A percentile compares a stretch with the other conserved stretches of the same genome.
These are phyloP conservation scores for Merops nubicus DNA, from an alignment of 2,113 vertebrate species.

Conservation along the genomic window DNA sequence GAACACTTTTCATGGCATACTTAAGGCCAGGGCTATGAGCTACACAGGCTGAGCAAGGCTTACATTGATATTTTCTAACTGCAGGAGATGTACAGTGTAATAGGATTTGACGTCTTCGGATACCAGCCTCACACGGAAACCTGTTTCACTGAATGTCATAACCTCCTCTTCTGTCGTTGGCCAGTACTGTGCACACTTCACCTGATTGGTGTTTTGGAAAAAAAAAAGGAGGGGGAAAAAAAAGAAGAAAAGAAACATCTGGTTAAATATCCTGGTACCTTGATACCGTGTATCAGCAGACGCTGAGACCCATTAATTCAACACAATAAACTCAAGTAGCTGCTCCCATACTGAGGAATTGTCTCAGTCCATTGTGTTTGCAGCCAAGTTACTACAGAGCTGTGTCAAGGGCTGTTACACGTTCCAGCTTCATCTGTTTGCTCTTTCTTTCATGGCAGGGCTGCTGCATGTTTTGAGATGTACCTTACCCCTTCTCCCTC, in stretches of 20 bases:
- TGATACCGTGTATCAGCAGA: background rate
- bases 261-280: background rate
- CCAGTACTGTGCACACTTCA: constrained; percentile 99
- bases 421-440: background rate
- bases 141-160: constrained; percentile 91
- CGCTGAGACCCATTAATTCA: background rate
- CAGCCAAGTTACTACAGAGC: background rate
- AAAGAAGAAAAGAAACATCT: background rate
- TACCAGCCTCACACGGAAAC: constrained; percentile 88
- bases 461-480: background rate
- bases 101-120: constrained; percentile 92
- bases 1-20: background rate
- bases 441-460: background rate
- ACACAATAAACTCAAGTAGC: background rate
- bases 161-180: constrained; percentile 86
- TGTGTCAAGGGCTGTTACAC: background rate
- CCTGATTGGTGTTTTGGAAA: constrained; percentile 68
- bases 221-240: too few relatives aligned
- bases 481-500: background rate
- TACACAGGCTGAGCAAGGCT: constrained; percentile 61
- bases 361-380: background rate
- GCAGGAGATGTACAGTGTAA: constrained; percentile 90
- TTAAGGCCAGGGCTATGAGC: background rate
- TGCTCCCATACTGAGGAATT: background rate
- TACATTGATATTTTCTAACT: constrained; percentile 90